Base-by-base conservation (phyloP, 2,797 vertebrate species). In the Loris lydekkerianus region DNA sequence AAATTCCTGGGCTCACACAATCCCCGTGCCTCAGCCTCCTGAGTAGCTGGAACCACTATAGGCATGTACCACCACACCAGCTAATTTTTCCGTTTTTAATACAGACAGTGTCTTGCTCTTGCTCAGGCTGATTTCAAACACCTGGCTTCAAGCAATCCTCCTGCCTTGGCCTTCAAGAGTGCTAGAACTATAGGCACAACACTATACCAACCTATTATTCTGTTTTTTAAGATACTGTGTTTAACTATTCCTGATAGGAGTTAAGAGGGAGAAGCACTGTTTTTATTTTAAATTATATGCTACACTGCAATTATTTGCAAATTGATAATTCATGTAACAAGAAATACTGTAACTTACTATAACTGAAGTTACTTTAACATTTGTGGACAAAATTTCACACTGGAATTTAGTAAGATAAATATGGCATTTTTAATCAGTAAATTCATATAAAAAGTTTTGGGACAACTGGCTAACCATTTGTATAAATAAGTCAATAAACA, bases 211-310 rank as follows among this genome's bases (percentile, higher is more conserved):
- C 17, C 56, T 58, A 23, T 25, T 61, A 25, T 40, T 31, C 43
- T n/a, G n/a, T 73, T 60, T 43, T 82, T 87, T 53, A 95, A 94
- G 5, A 4, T 77, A 60, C 2, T 81, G 13, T 63, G 31, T 92
- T 93, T 89, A n/a, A 85, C 75, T 89, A 11, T 88, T 34, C 34
- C 37, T 81, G 23, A 18, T 43, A 94, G 40, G 27, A 91, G 37
- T 84, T 34, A 69, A 9, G 43, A 73, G 8, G 4, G 3, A 86
- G 60, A 93, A 86, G 73, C 4, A 77, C 5, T 89, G 21, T 73
- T 93, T 87, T 91, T 91, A n/a, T 65, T 80, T 65, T 93, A 46
- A 82, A 73, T 70, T 80, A 92, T 1, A 86, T 72, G 83, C 43
- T 72, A 86, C 25, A 73, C 91, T 80, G 61, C 89, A 70, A 73